Evolutionary conservation across 2,113 vertebrate species (phyloP).

Genomic region (Neopipo cinnamomea): DNA sequence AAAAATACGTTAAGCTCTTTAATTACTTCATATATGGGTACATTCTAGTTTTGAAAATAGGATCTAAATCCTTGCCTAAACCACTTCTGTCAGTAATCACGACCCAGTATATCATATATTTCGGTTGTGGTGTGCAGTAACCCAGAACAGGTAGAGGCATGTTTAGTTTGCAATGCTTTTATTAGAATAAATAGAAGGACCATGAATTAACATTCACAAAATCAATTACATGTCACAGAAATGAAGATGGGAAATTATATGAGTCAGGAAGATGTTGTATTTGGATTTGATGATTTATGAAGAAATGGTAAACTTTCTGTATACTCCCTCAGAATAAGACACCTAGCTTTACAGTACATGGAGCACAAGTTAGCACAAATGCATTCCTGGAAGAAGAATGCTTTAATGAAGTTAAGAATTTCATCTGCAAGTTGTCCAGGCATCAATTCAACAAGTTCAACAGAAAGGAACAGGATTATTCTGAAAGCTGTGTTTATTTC

Average conservation of each 20-base stretch:
- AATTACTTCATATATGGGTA: background rate
- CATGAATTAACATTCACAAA: background rate
- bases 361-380: background rate
- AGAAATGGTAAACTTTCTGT: background rate
- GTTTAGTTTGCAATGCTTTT: slow-evolving; percentile 41
- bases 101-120: background rate
- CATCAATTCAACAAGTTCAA: background rate
- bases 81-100: background rate
- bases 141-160: background rate
- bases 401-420: background rate
- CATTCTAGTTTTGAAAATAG: background rate
- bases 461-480: background rate
- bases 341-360: fast-evolving
- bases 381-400: background rate
- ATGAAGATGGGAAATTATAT: background rate
- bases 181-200: slow-evolving; percentile 56
- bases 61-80: background rate
- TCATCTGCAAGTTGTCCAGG: background rate
- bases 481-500: background rate
- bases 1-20: background rate
- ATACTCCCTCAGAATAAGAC: background rate
- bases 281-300: background rate
- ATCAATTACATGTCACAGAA: background rate
- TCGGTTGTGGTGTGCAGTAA: background rate
- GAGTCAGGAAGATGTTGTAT: background rate